A percentile compares a stretch with the other conserved stretches of the same genome.
Conservation (phyloP, 2,797 vertebrate genomes). For the Mus spretus region DNA sequence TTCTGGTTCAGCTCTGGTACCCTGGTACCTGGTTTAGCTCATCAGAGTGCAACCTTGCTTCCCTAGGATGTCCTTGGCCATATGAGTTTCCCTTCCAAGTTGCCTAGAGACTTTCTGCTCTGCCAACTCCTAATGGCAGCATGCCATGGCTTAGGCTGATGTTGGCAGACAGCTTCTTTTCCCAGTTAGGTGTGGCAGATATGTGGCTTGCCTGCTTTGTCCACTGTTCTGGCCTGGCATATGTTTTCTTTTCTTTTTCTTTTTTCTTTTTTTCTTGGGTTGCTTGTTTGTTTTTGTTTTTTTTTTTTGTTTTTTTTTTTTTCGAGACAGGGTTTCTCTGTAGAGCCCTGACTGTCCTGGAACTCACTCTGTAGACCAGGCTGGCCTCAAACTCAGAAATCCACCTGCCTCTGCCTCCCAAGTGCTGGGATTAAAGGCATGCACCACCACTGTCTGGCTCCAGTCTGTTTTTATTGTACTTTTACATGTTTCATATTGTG, state of each 20-base stretch:
- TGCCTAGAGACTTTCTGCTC: slow-evolving; percentile 9
- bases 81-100: background rate
- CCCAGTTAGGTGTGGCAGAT: background rate
- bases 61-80: background rate
- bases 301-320: no score
- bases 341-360: no score
- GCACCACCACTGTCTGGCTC: no score
- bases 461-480: background rate
- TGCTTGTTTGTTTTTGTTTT: no score
- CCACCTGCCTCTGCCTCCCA: no score
- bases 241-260: background rate
- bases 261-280: background rate
- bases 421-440: no score
- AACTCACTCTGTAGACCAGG: no score
- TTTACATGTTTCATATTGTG: background rate
- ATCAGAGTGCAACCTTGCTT: background rate
- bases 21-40: background rate
- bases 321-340: no score
- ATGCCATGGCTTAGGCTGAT: background rate
- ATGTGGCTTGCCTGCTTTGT: background rate
- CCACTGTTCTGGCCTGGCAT: background rate
- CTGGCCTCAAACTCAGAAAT: no score
- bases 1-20: background rate
- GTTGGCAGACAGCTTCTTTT: background rate
- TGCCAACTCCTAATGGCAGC: slow-evolving; percentile 1